These are phyloP conservation scores for Drosophila seclusa DNA, from an alignment of 2,888 invertebrate species.

Conservation along the genomic window DNA sequence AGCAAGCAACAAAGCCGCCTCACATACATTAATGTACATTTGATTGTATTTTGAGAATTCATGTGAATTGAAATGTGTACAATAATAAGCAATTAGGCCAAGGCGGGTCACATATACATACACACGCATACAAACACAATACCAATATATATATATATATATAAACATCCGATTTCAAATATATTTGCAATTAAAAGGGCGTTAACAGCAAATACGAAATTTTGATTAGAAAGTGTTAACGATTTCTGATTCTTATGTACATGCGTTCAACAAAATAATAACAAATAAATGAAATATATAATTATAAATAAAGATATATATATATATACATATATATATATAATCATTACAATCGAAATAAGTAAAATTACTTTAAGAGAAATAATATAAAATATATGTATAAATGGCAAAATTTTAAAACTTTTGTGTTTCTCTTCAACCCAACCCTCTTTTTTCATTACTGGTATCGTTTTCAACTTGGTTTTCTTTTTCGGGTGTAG, in stretches of 20 bases:
- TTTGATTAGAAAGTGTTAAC: slow-evolving; percentile 19
- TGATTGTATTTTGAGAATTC: slow-evolving; percentile 53
- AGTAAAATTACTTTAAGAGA: slow-evolving; percentile 67
- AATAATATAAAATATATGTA: slow-evolving; percentile 70
- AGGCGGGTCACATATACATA: slow-evolving; percentile 21
- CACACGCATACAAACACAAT: slow-evolving; percentile 9
- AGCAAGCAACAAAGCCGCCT: slow-evolving; percentile 32
- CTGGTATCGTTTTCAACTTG: slow-evolving; percentile 8
- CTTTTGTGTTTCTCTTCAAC: slow-evolving; percentile 18
- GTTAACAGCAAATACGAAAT: slow-evolving; percentile 16
- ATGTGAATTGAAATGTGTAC: slow-evolving; percentile 58
- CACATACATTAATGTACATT: slow-evolving; percentile 32
- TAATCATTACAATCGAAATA: slow-evolving; percentile 65
- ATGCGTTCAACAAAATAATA: slow-evolving; percentile 51
- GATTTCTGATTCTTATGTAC: slow-evolving; percentile 54
- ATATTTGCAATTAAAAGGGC: slow-evolving; percentile 19
- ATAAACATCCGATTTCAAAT: slow-evolving; percentile 24
- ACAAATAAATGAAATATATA: slow-evolving; percentile 27
- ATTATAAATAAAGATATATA: slow-evolving; percentile 36
- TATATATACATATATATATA: slow-evolving; percentile 36
- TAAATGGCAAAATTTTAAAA: slow-evolving; percentile 78
- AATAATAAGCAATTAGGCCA: slow-evolving; percentile 36
- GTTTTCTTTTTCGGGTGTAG: slow-evolving; percentile 22
- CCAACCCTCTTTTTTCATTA: not conserved
- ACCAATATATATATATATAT: slow-evolving; percentile 56